Conservation (phyloP, 2,113 vertebrate species). For the Turdus rufiventris region DNA sequence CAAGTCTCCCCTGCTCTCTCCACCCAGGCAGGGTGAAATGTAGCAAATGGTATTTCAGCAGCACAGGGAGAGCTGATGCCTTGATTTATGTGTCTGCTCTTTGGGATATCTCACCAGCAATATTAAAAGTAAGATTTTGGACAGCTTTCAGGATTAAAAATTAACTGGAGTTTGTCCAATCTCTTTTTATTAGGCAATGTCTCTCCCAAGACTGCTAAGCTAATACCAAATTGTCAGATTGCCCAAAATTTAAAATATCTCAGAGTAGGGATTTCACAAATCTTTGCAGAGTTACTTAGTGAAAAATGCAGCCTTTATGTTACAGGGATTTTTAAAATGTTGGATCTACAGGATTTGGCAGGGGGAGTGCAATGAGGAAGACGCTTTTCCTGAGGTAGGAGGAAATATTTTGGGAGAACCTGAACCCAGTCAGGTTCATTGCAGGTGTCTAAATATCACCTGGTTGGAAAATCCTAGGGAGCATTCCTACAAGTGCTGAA, state of each 20-base stretch:
- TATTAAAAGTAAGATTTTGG: constrained; percentile 63
- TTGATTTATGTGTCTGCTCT: constrained; percentile 48
- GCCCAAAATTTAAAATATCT: constrained; percentile 22
- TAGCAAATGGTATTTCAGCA: constrained; percentile 9
- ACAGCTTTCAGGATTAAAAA: constrained; percentile 68
- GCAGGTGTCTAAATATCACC: not conserved
- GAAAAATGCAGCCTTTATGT: not conserved
- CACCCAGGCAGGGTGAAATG: not conserved
- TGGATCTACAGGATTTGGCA: not conserved
- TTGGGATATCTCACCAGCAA: constrained; percentile 19
- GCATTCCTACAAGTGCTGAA: not conserved
- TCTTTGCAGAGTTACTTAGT: not conserved
- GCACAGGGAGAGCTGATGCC: not conserved
- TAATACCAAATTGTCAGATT: constrained; percentile 52
- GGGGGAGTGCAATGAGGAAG: not conserved
- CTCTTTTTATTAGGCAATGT: constrained; percentile 48
- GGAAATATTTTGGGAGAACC: not conserved
- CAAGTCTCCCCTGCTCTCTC: not conserved
- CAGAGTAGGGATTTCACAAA: not conserved
- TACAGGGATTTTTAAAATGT: not conserved
- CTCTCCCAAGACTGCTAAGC: constrained; percentile 45
- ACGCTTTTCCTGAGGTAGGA: not conserved
- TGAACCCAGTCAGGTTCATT: not conserved
- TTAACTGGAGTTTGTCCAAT: constrained; percentile 58
- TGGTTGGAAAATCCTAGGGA: not conserved